These are phyloP conservation scores for Euplexia lucipara DNA, from an alignment of 2,888 invertebrate species.

Conservation along the genomic window DNA sequence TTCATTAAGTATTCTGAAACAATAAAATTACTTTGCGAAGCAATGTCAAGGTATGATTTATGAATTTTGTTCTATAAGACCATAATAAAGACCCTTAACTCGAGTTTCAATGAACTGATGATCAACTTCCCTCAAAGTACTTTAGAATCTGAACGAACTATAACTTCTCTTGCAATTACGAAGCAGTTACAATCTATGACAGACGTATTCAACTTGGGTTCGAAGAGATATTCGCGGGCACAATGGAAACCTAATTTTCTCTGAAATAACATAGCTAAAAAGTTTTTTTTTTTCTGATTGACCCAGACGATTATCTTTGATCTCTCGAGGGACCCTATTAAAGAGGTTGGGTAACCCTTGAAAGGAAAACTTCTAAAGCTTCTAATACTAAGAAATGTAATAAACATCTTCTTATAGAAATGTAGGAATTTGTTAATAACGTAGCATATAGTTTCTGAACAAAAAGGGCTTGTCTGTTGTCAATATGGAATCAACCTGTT, in stretches of 20 bases:
- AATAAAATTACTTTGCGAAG: too few species aligned
- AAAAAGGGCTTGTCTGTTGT: neutral
- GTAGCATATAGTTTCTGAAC: neutral
- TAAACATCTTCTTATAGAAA: neutral
- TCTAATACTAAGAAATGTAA: constrained; percentile 17
- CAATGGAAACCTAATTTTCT: neutral
- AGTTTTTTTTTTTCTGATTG: neutral
- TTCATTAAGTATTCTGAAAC: too few species aligned
- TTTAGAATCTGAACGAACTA: too few species aligned
- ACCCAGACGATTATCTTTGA: neutral
- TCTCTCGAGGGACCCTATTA: neutral
- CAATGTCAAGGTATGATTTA: too few species aligned
- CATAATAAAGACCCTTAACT: too few species aligned
- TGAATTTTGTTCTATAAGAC: too few species aligned
- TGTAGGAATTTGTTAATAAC: constrained; percentile 20
- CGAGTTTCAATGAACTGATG: too few species aligned
- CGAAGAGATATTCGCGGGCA: too few species aligned
- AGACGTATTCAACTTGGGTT: too few species aligned
- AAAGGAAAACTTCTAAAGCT: constrained; percentile 2
- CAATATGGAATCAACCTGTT: constrained; percentile 27
- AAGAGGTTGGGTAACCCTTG: constrained; percentile 3
- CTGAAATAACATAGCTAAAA: neutral
- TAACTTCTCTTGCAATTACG: too few species aligned
- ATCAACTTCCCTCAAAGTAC: too few species aligned
- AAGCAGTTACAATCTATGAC: too few species aligned